phyloP scores from a whole-genome alignment of 2,113 vertebrate species.

The Cacatua alba region DNA sequence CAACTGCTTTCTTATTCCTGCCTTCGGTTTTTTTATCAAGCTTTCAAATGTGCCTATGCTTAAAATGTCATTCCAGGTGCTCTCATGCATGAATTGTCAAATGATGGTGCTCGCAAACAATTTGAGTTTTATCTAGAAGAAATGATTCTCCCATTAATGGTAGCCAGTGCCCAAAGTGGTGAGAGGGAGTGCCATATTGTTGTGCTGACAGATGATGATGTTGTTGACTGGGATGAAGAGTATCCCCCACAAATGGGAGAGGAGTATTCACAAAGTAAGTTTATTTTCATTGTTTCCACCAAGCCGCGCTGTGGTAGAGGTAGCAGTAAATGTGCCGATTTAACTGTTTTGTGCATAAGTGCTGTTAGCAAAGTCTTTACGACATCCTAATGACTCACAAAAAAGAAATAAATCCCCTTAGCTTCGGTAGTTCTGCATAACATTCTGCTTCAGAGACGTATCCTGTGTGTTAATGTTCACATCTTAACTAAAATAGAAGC shows the following conservation, averaged over 20 bases:
- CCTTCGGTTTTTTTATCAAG: background rate
- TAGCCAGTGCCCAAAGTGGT: conserved; percentile 95
- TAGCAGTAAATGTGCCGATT: background rate
- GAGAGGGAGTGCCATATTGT: conserved; percentile 98
- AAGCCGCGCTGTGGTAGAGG: accelerated
- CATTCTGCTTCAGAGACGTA: background rate
- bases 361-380: background rate
- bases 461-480: background rate
- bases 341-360: background rate
- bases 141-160: conserved; percentile 98
- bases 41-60: background rate
- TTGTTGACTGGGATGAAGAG: conserved; percentile 99
- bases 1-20: background rate
- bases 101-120: conserved; percentile 94
- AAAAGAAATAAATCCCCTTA: background rate
- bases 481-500: background rate
- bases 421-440: background rate
- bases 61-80: conserved; percentile 83
- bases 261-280: conserved; percentile 97
- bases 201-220: conserved; percentile 96
- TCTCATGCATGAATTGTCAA: conserved; percentile 98
- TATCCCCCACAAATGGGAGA: conserved; percentile 99
- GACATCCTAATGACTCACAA: background rate
- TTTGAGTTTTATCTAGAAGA: conserved; percentile 99
- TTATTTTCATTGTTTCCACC: background rate